Percentiles rank a stretch among this genome's conserved stretches.
phyloP scores from a whole-genome alignment of 2,888 invertebrate genomes.

The Tethea ocularis region DNA sequence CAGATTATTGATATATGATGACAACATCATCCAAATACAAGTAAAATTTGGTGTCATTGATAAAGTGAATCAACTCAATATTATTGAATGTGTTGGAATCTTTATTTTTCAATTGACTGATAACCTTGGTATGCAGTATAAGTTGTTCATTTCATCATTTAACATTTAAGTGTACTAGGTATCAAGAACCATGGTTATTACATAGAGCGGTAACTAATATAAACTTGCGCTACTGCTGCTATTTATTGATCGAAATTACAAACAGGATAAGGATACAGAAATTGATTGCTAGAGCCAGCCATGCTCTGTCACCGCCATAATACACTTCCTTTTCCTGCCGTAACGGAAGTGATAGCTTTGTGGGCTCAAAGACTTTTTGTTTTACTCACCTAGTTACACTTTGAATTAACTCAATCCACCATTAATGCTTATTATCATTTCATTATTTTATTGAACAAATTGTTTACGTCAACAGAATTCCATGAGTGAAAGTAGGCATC shows the following conservation, averaged over 20 bases:
- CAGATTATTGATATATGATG: no score
- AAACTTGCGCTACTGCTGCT: conserved; percentile 38
- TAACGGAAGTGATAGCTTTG: conserved; percentile 57
- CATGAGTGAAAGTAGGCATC: conserved; percentile 28
- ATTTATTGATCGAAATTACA: conserved; percentile 38
- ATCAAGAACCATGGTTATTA: neutral
- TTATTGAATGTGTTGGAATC: no score
- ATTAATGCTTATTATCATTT: conserved; percentile 1
- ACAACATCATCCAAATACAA: no score
- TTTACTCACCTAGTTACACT: conserved; percentile 34
- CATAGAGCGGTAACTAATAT: conserved; percentile 11
- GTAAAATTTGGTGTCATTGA: no score
- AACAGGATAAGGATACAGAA: conserved; percentile 70
- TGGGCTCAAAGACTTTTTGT: conserved; percentile 19
- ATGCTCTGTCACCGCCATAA: conserved; percentile 73
- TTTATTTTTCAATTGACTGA: no score
- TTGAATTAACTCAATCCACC: conserved; percentile 15
- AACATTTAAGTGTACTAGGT: neutral
- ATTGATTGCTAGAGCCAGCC: conserved; percentile 34
- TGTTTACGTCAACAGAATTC: conserved; percentile 47
- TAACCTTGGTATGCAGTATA: no score
- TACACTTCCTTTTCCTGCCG: conserved; percentile 86
- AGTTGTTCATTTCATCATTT: no score
- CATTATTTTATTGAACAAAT: conserved; percentile 19
- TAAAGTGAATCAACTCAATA: no score